These are phyloP conservation scores for Metaphire vulgaris DNA, from an alignment of 1,140 invertebrate genomes.

Conservation along the genomic window DNA sequence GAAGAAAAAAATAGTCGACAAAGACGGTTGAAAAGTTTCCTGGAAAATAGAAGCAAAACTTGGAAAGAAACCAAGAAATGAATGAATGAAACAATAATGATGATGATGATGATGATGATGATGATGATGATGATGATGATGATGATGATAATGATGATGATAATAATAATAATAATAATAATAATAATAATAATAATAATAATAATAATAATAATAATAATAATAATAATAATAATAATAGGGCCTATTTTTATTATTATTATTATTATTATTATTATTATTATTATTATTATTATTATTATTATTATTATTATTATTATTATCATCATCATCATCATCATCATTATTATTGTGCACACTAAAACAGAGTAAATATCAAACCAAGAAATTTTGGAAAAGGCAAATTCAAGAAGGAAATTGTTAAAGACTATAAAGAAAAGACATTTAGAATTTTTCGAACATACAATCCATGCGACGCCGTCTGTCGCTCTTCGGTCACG, in stretches of 20 bases:
- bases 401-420: too few species aligned
- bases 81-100: constrained; percentile 8
- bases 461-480: too few species aligned
- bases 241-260: neutral
- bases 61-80: too few species aligned
- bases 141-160: neutral
- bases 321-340: neutral
- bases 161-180: constrained; percentile 4
- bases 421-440: too few species aligned
- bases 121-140: constrained; percentile 5
- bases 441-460: too few species aligned
- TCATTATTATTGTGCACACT: neutral
- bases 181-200: constrained; percentile 4
- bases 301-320: neutral
- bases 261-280: neutral
- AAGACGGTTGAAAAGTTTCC: too few species aligned
- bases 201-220: constrained; percentile 4
- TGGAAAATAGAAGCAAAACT: too few species aligned
- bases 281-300: neutral
- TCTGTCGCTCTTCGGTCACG: too few species aligned
- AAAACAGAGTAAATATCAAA: too few species aligned
- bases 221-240: constrained; percentile 4
- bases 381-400: too few species aligned
- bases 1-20: too few species aligned
- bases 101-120: constrained; percentile 3